Evolutionary conservation across 1,140 invertebrate genomes (phyloP).

Genomic region (Tachypleus tridentatus): DNA sequence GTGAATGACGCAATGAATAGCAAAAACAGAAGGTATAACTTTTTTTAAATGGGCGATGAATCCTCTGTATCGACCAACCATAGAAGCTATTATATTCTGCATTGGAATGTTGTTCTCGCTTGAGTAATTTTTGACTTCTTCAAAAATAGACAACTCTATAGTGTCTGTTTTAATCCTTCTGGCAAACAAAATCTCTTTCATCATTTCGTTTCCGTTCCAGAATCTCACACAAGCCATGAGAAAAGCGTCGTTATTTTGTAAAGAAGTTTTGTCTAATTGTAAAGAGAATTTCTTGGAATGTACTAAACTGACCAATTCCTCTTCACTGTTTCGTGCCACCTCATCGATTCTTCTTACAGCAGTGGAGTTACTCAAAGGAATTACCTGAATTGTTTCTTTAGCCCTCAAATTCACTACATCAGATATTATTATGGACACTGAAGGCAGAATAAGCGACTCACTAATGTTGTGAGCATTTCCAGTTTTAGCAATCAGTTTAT

Average conservation of each 20-base stretch:
- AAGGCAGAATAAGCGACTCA: no score
- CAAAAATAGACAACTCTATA: constrained; percentile 10
- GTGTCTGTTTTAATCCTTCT: constrained; percentile 12
- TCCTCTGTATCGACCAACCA: constrained; percentile 26
- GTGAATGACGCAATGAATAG: constrained; percentile 16
- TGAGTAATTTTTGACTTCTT: constrained; percentile 25
- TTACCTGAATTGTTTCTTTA: neutral
- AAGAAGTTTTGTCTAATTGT: neutral
- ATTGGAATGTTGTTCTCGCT: constrained; percentile 25
- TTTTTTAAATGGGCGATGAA: constrained; percentile 28
- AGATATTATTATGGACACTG: no score
- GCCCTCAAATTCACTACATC: neutral
- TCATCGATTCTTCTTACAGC: neutral
- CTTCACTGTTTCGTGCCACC: constrained; percentile 3
- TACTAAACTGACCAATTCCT: neutral
- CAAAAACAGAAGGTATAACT: constrained; percentile 18
- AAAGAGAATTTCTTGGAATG: neutral
- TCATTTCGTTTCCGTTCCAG: neutral
- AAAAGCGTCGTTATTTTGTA: constrained; percentile 1
- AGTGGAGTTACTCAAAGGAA: constrained; percentile 1
- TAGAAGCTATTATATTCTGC: constrained; percentile 28
- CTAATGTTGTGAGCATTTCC: no score
- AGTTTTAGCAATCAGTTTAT: no score
- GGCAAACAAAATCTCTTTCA: constrained; percentile 10
- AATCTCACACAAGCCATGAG: constrained; percentile 1